Conservation (phyloP, 2,888 invertebrate species). For the Cheilosia grossa region DNA sequence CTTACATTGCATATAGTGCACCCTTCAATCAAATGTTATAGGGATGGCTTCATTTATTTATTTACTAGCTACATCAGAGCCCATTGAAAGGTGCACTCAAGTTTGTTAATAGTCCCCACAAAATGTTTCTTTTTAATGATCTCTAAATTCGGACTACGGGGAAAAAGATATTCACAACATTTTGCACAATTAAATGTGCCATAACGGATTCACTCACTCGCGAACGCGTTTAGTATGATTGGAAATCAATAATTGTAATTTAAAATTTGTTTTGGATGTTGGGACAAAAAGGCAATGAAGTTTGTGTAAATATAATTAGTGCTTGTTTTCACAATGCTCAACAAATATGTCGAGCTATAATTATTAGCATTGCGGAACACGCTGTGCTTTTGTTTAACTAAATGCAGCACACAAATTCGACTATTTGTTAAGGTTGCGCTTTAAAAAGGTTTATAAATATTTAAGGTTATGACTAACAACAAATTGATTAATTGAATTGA, state of each 20-base stretch:
- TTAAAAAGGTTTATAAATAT: not conserved
- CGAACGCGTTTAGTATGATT: not conserved
- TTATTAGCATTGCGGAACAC: conserved; percentile 4
- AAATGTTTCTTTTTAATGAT: too few relatives aligned
- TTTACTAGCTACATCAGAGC: too few relatives aligned
- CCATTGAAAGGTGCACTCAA: too few relatives aligned
- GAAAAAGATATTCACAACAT: too few relatives aligned
- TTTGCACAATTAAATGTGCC: too few relatives aligned
- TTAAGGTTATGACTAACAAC: not conserved
- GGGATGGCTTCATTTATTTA: too few relatives aligned
- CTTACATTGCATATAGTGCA: too few relatives aligned
- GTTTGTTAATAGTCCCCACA: too few relatives aligned
- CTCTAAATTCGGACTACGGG: too few relatives aligned
- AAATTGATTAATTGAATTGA: not conserved
- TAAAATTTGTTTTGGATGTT: conserved; percentile 7
- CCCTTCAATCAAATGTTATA: too few relatives aligned
- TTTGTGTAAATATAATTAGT: conserved; percentile 12
- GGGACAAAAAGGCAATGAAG: not conserved
- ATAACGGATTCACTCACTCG: not conserved
- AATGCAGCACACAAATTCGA: not conserved
- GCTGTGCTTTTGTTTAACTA: not conserved
- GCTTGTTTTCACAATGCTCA: not conserved
- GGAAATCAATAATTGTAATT: conserved; percentile 15
- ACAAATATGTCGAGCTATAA: conserved; percentile 18
- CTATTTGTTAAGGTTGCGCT: not conserved